Base-by-base conservation (phyloP, 2,888 invertebrate genomes). In the Drosophila dives region DNA sequence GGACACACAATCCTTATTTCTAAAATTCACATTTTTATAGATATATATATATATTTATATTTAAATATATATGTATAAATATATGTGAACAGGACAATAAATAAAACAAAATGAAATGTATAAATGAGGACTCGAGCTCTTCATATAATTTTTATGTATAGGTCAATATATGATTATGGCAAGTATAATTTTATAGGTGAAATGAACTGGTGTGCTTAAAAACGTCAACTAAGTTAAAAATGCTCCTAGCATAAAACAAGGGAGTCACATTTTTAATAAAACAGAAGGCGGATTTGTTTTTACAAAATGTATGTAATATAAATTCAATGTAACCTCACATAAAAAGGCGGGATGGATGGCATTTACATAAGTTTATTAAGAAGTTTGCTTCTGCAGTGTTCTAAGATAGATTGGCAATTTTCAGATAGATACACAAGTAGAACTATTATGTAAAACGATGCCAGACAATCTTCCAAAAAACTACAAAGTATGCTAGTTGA, bases 1-100 rank as follows among this genome's bases (percentile, higher is more conserved):
- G 95, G 95, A 94, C 95, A 95, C 94, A 95, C 94, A 95, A 95
- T 95, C 95, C 95, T 95, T 95, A 95, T 95, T 94, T 96, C 95
- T 96, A 91, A 85, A 84, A 85, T 64, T 68, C 74, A 69, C 63
- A 80, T 54, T 71, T 51, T 55, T 55, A 38, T 29, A 58, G 64
- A 64, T 33, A 64, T 42, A 54, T 36, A 64, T 53, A 49, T 40
- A 59, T 45, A n/a, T 53, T 5, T 15, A 50, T 26, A n/a, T 42
- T 15, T 33, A 66, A 53, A 45, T 32, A 64, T 56, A 48, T n/a
- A 66, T 64, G 7, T 34, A 33, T 50, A 61, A 48, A 48, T 42
- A 62, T 59, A 33, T 48, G 15, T 48, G 32, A 34, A 42, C 42
- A 54, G 34, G 45, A 55, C 17, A 49, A 60, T 50, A 49, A 63